phyloP scores from a whole-genome alignment of 2,113 vertebrate species.

The Gnathochromis pfefferi region DNA sequence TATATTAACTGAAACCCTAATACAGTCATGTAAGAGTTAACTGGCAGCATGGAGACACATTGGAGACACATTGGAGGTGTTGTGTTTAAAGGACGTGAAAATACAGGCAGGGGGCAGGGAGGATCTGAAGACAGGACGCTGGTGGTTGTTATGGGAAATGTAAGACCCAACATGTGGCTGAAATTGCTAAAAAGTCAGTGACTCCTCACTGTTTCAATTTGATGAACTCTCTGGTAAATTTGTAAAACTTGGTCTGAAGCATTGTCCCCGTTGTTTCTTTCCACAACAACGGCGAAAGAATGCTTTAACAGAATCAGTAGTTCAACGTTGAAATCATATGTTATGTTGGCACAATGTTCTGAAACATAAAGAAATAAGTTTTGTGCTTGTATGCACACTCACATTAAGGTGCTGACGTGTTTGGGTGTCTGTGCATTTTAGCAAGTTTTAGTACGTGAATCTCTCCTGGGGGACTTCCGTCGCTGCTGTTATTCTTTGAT shows the following conservation, averaged over 20 bases:
- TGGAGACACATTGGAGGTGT: background rate
- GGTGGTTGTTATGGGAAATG: background rate
- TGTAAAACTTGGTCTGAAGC: background rate
- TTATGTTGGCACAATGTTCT: background rate
- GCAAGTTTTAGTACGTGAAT: slow-evolving; percentile 3
- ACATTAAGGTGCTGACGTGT: background rate
- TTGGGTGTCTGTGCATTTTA: background rate
- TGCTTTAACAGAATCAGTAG: background rate
- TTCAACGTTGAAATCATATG: background rate
- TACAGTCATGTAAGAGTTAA: background rate
- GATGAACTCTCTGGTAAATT: background rate
- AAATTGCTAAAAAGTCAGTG: background rate
- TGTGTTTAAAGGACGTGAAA: background rate
- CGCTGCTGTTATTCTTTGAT: slow-evolving; percentile 54
- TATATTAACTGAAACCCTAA: background rate
- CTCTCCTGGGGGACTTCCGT: slow-evolving; percentile 47
- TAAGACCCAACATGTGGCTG: background rate
- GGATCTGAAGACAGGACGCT: background rate
- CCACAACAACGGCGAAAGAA: background rate
- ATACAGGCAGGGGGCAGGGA: background rate
- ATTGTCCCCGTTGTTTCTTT: background rate
- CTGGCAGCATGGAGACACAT: background rate
- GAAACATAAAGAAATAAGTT: background rate
- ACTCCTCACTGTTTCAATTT: background rate
- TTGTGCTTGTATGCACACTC: background rate